Evolutionary conservation across 2,113 vertebrate species (phyloP).

Genomic region (Trogon surrucura): DNA sequence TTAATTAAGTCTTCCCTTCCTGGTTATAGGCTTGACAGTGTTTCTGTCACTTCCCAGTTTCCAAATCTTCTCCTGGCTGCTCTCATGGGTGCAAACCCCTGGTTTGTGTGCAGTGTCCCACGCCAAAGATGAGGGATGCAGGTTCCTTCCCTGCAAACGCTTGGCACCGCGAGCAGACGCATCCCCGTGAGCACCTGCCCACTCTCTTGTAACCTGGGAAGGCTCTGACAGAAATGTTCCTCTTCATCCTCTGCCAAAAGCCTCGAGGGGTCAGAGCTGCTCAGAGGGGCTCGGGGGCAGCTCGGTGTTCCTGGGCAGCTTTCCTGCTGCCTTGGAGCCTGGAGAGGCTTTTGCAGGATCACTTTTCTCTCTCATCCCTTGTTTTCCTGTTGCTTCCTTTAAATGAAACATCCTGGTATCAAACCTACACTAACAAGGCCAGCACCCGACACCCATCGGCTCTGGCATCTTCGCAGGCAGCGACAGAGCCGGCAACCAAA

Average conservation of each 20-base stretch:
- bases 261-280: background rate
- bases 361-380: background rate
- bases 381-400: background rate
- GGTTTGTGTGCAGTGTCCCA: fast-evolving
- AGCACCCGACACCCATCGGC: background rate
- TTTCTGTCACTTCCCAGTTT: background rate
- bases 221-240: no score
- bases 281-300: background rate
- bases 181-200: background rate
- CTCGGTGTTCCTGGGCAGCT: background rate
- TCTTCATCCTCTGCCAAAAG: background rate
- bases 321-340: background rate
- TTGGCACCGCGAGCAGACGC: fast-evolving
- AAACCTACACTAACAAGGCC: background rate
- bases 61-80: background rate
- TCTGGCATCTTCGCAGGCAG: background rate
- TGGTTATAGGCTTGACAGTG: background rate
- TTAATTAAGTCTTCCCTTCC: background rate
- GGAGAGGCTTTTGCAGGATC: background rate
- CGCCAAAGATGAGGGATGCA: background rate
- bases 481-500: background rate
- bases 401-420: background rate
- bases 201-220: fast-evolving
- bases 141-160: background rate
- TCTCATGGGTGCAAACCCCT: fast-evolving